Conservation (phyloP, 2,888 invertebrate species). For the Acheta domesticus region DNA sequence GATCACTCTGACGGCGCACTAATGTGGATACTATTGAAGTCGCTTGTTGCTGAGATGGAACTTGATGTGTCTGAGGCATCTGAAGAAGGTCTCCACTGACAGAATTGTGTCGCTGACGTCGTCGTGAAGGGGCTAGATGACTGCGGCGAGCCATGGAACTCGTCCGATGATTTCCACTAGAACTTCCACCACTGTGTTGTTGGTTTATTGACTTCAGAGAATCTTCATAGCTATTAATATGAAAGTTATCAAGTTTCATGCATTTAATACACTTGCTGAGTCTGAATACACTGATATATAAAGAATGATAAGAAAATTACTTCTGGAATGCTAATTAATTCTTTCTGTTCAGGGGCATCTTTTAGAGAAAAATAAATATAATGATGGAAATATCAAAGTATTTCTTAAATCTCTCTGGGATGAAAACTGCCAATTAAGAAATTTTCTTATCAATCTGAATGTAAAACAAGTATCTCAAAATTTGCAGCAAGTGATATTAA, state of each 20-base stretch:
- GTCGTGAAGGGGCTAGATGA: not conserved
- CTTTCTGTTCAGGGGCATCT: too few species aligned
- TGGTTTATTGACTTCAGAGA: slow-evolving; percentile 67
- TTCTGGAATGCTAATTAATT: too few species aligned
- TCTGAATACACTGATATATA: too few species aligned
- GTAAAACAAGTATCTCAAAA: too few species aligned
- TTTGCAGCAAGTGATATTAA: too few species aligned
- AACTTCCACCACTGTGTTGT: slow-evolving; percentile 33
- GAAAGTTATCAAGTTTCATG: not conserved
- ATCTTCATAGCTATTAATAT: slow-evolving; percentile 60
- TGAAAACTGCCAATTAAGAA: too few species aligned
- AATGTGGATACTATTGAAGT: not conserved
- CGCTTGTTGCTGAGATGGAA: not conserved
- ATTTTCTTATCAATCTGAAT: too few species aligned
- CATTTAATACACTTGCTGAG: too few species aligned
- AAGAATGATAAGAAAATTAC: too few species aligned
- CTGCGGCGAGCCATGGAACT: not conserved
- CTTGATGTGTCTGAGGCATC: slow-evolving; percentile 18
- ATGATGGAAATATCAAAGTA: too few species aligned
- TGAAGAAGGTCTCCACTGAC: slow-evolving; percentile 23
- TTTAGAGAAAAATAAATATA: too few species aligned
- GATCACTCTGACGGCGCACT: slow-evolving; percentile 1
- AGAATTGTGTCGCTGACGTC: slow-evolving; percentile 31
- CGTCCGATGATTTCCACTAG: slow-evolving; percentile 23
- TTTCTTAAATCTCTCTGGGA: too few species aligned